Percentiles rank a stretch among this genome's conserved stretches.
Conservation (phyloP, 2,888 invertebrate genomes). For the Uropetala carovei region DNA sequence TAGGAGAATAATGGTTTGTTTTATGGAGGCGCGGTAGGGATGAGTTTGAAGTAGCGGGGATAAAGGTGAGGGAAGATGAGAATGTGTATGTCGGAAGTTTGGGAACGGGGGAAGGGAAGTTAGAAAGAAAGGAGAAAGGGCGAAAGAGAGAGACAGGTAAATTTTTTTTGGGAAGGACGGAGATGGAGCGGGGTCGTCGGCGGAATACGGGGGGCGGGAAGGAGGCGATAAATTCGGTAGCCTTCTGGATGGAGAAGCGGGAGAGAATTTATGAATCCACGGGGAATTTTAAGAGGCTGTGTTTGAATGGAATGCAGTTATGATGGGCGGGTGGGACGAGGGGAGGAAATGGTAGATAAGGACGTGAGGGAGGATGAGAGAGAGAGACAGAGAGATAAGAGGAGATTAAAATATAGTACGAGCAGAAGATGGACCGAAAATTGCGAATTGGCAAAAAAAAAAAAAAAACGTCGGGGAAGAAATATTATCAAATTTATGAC, state of each 20-base stretch:
- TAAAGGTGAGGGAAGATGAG: background rate
- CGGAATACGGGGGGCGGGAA: background rate
- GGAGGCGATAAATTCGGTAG: constrained; percentile 38
- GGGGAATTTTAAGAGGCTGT: constrained; percentile 44
- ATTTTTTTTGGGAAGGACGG: background rate
- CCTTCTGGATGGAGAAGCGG: constrained; percentile 36
- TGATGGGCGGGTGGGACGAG: background rate
- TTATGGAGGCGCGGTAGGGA: background rate
- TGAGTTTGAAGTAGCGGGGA: too few relatives aligned
- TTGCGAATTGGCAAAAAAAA: background rate
- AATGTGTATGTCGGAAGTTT: background rate
- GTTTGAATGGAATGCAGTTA: constrained; percentile 49
- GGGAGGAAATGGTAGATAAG: background rate
- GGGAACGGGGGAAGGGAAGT: background rate
- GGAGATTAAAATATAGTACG: background rate
- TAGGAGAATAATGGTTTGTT: too few relatives aligned
- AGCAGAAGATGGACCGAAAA: background rate
- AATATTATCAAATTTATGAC: background rate
- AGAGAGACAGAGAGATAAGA: background rate
- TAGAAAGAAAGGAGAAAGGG: background rate
- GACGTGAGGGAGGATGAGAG: background rate
- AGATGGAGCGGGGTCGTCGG: too few relatives aligned
- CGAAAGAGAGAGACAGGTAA: background rate
- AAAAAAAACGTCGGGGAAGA: background rate
- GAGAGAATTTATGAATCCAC: constrained; percentile 34